Evolutionary conservation across 2,113 vertebrate species (phyloP).

Genomic region (Procavia capensis): DNA sequence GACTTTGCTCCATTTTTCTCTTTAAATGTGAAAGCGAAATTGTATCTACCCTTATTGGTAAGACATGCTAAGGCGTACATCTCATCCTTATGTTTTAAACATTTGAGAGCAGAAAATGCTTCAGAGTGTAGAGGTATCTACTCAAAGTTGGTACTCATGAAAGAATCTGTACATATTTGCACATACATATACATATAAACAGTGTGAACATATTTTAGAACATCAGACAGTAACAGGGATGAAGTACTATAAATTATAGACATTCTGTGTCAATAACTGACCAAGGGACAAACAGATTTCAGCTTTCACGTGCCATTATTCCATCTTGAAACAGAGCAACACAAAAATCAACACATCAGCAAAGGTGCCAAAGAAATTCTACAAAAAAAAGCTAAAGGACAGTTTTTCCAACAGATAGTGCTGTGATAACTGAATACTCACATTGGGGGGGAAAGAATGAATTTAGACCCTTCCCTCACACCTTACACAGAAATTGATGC

Average conservation of each 20-base stretch:
- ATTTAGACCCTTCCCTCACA: background rate
- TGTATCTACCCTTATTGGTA: background rate
- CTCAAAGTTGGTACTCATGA: background rate
- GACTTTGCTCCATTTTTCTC: background rate
- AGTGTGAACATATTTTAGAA: background rate
- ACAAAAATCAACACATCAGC: background rate
- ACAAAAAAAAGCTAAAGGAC: background rate
- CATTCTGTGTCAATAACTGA: background rate
- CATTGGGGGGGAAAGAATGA: background rate
- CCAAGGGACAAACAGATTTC: background rate
- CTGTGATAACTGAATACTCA: background rate
- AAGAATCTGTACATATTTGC: background rate
- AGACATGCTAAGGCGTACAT: background rate
- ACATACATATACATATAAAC: background rate
- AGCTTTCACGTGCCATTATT: background rate
- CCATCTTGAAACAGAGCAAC: background rate
- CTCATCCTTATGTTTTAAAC: background rate
- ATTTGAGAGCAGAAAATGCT: background rate
- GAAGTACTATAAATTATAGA: background rate
- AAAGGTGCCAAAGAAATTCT: background rate
- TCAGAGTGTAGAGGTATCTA: background rate
- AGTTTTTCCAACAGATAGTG: background rate
- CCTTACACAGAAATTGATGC: background rate
- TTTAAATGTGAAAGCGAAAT: background rate
- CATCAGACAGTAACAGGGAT: background rate